These are phyloP conservation scores for Pseudonaja textilis DNA, from an alignment of 2,113 vertebrate genomes.

Conservation along the genomic window DNA sequence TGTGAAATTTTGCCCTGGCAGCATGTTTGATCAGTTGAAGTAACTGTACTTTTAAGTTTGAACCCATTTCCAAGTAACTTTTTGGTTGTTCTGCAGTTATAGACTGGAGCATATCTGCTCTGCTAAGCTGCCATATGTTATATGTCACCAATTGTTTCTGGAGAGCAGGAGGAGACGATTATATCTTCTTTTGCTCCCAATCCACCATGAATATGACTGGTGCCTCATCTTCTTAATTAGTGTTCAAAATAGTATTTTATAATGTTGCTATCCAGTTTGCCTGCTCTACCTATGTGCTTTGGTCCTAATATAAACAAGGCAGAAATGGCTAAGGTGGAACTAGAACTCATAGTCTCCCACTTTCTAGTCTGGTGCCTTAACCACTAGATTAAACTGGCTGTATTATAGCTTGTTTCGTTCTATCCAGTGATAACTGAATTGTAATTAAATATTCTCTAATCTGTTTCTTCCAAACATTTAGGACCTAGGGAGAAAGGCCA, in stretches of 20 bases:
- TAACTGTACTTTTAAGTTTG: background rate
- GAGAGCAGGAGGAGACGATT: background rate
- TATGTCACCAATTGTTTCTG: background rate
- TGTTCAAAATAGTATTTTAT: background rate
- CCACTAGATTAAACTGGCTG: background rate
- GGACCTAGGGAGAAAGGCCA: background rate
- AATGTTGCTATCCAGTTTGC: background rate
- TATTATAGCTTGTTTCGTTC: background rate
- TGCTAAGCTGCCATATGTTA: background rate
- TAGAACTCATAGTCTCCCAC: background rate
- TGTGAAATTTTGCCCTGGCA: background rate
- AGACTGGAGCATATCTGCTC: background rate
- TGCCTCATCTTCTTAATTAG: background rate
- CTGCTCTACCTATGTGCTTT: background rate
- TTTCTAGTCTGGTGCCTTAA: background rate
- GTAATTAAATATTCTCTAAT: background rate
- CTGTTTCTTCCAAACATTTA: background rate
- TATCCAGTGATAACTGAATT: background rate
- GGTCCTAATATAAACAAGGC: background rate
- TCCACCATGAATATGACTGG: background rate
- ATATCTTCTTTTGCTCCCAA: background rate
- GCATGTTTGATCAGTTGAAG: background rate
- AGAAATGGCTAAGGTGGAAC: background rate
- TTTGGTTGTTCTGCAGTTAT: background rate
- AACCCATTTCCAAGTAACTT: background rate